Evolutionary conservation across 2,888 invertebrate genomes (phyloP), one percentile per base, ranked within the genome.

Genomic region (Metopia argyrocephala): DNA sequence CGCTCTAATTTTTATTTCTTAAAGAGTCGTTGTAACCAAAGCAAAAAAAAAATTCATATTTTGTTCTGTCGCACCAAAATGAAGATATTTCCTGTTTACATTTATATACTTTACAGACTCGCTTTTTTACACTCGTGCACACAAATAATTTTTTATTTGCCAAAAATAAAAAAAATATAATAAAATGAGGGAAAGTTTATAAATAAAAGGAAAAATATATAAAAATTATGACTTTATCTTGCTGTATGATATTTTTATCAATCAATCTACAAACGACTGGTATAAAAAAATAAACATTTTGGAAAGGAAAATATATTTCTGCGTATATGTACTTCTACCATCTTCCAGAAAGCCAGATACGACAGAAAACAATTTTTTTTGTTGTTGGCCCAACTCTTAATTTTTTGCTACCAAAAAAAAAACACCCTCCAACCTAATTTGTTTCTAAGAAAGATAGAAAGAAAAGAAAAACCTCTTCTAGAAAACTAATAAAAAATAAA

Each of bases 191-290:
- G 66, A 76, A 76, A 82, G 64, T 79, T 76, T 62, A 73, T 57
- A 56, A 48, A 70, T 27, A 15, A 62, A 57, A 62, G 15, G 15
- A 3, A 38, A 66, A 74, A 27, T 28, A 23, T 23, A 57, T 57
- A 74, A 75, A 69, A 75, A 81, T 66, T 81, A 75, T 81, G 81
- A 81, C 81, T 81, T 81, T 81, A 81, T 81, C 81, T 78, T 75
- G 56, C 71, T 81, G 78, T n/a, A n/a, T 78, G 81, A 78, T 75
- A 61, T 74, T 82, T 78, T 78, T 78, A 83, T 80, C 83, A 80
- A 78, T 83, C 78, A 83, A 82, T 82, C 83, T 79, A 78, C 52
- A 65, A 71, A 57, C 48, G 64, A 56, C 70, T 48, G 15, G 31
- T 31, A 59, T 28, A 54, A 38, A 64, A 28, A 76, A 25, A 21